Base-by-base conservation (phyloP, 37 sponge, comb jelly and placozoan species). In the Cliona cf. orientalis region DNA sequence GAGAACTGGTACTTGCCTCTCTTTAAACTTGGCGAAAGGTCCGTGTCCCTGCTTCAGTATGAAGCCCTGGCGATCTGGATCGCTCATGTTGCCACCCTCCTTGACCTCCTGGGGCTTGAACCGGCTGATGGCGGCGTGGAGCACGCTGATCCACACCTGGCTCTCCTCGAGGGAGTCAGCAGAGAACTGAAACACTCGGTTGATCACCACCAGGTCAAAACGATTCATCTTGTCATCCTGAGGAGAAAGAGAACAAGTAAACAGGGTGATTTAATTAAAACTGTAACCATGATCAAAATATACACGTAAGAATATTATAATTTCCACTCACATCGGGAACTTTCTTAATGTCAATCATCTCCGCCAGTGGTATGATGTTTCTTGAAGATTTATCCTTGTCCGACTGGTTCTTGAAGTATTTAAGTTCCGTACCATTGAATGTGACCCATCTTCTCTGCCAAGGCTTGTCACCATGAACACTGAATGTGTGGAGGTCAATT, bases 371-470 rank as follows among this genome's bases (percentile, higher is more conserved):
- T 1, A 93, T 78, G 12, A 26, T 39, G 25, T 89, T 89, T n/a
- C 69, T 39, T 7, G 40, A 80, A 37, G 39, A 56, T 12, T 59
- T 75, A 4, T 75, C 97, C 76, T 96, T 96, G 63, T 84, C 83
- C 38, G 55, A 53, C 33, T 85, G 53, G n/a, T 42, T 75, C 37
- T 72, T 90, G 86, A 90, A 96, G 49, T 96, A 96, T 59, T 93
- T 93, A 34, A 96, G 80, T 26, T 85, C 87, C 0, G 85, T 46
- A 4, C 89, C 94, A 77, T 88, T 86, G 80, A 96, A 96, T 19
- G 78, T 79, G 66, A 93, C 67, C 97, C 97, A 96, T 57, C 97
- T 56, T 60, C 64, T 81, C 42, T 84, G 85, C 94, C 94, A 96
- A 3, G 90, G 90, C 23, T 72, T 79, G 32, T 95, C 86, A 35